Evolutionary conservation across 2,888 invertebrate genomes (phyloP).

Genomic region (Stenurella melanura): DNA sequence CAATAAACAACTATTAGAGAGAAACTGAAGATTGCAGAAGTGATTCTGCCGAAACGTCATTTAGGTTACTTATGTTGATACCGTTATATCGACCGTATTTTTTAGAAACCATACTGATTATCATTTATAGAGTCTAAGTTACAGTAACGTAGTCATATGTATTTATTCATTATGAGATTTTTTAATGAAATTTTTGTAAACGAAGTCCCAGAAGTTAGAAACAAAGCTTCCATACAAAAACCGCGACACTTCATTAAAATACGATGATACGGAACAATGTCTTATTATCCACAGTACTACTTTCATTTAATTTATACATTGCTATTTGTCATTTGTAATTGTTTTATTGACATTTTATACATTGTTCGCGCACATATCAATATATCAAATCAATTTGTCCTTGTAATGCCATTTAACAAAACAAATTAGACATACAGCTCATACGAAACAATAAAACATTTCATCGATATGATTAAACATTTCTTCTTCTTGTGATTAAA

Average conservation of each 20-base stretch:
- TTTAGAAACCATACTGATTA: not conserved
- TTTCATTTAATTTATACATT: slow-evolving; percentile 32
- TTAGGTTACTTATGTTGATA: no score
- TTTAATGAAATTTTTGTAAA: not conserved
- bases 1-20: no score
- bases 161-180: not conserved
- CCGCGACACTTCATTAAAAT: slow-evolving; percentile 14
- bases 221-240: slow-evolving; percentile 18
- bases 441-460: slow-evolving; percentile 32
- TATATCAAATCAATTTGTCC: slow-evolving; percentile 37
- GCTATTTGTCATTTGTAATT: slow-evolving; percentile 36
- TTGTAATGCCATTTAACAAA: slow-evolving; percentile 27
- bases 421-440: slow-evolving; percentile 28
- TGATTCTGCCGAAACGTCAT: no score
- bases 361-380: slow-evolving; percentile 33
- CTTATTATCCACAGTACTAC: slow-evolving; percentile 18
- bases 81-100: no score
- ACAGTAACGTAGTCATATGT: not conserved
- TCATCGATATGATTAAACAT: slow-evolving; percentile 24
- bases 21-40: no score
- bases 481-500: slow-evolving; percentile 18
- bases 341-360: slow-evolving; percentile 34
- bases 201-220: not conserved
- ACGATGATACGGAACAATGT: slow-evolving; percentile 17
- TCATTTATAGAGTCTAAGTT: not conserved